phyloP scores from a whole-genome alignment of 1,140 invertebrate species.

The Coptotermes formosanus region DNA sequence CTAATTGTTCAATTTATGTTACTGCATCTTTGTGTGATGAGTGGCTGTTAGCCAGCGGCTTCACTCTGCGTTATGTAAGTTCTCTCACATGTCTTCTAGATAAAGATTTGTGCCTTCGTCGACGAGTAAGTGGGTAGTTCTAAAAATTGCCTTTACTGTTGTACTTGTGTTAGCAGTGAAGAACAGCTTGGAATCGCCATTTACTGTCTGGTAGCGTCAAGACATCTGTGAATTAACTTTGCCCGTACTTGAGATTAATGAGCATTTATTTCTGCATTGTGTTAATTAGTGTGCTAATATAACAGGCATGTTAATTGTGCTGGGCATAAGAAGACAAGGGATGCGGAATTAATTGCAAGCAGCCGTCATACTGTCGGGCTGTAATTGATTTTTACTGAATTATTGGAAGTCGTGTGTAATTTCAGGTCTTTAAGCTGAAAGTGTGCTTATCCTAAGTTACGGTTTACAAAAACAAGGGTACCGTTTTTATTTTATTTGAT shows the following conservation, averaged over 20 bases:
- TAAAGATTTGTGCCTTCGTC: not conserved
- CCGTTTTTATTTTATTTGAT: not conserved
- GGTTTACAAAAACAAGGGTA: not conserved
- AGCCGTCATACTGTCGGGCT: not conserved
- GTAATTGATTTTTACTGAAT: not conserved
- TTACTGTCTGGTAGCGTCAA: not conserved
- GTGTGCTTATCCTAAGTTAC: not conserved
- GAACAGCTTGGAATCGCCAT: not conserved
- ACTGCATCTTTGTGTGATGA: not conserved
- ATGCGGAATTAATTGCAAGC: not conserved
- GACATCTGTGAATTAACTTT: not conserved
- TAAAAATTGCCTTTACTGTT: not conserved
- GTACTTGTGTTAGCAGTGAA: not conserved
- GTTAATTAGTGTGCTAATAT: not conserved
- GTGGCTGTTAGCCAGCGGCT: not conserved
- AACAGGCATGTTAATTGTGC: not conserved
- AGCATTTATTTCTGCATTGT: not conserved
- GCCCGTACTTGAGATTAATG: not conserved
- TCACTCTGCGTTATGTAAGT: not conserved
- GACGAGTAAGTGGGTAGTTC: not conserved
- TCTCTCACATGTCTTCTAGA: not conserved
- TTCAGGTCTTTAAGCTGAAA: not conserved
- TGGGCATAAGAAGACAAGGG: not conserved
- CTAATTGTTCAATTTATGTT: constrained; percentile 3
- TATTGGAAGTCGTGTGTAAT: not conserved